These are phyloP conservation scores for Unio delphinus DNA, from an alignment of 2,888 invertebrate species.

Conservation along the genomic window DNA sequence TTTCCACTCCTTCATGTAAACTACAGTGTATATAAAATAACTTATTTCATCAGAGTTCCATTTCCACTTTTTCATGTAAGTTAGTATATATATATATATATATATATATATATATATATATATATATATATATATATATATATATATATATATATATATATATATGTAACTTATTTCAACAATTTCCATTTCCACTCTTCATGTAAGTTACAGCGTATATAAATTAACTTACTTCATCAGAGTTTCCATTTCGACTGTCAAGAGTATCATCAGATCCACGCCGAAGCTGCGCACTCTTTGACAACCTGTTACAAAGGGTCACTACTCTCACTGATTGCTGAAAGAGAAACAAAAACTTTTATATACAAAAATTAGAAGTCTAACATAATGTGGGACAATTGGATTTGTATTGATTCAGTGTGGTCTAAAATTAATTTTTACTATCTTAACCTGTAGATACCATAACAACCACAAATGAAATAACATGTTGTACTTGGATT, in stretches of 20 bases:
- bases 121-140: too few relatives aligned
- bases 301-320: constrained; percentile 71
- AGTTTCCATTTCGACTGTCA: constrained; percentile 47
- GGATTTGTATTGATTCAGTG: too few relatives aligned
- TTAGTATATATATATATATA: too few relatives aligned
- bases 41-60: constrained; percentile 41
- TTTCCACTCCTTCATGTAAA: constrained; percentile 34
- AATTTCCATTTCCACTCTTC: neutral
- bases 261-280: constrained; percentile 42
- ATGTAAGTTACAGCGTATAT: neutral
- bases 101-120: too few relatives aligned
- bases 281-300: constrained; percentile 63
- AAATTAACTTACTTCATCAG: constrained; percentile 36
- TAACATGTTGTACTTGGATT: constrained; percentile 3
- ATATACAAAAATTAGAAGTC: neutral
- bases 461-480: neutral
- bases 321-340: constrained; percentile 72
- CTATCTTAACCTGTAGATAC: neutral
- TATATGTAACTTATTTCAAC: too few relatives aligned
- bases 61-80: constrained; percentile 32
- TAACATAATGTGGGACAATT: neutral
- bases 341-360: constrained; percentile 17
- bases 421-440: too few relatives aligned
- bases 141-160: too few relatives aligned
- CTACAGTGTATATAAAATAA: neutral